Conservation (phyloP, 2,797 vertebrate species). For the Crypturellus tataupa region DNA sequence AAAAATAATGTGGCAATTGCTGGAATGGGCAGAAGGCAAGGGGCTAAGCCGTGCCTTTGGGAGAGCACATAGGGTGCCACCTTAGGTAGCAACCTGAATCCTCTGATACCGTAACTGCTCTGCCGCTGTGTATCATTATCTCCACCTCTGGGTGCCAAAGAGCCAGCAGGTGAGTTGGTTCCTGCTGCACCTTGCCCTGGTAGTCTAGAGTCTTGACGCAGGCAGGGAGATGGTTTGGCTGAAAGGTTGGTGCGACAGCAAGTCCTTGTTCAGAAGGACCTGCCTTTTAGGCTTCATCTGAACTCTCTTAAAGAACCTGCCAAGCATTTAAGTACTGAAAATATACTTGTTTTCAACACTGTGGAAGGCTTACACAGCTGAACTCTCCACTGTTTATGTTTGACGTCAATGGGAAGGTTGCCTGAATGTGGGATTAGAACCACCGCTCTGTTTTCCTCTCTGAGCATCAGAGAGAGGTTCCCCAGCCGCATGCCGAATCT, state of each 20-base stretch:
- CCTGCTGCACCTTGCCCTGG: neutral
- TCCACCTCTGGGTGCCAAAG: neutral
- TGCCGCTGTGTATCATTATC: rapidly evolving
- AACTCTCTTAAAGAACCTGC: conserved; percentile 12
- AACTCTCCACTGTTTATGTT: conserved; percentile 40
- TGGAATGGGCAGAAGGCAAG: neutral
- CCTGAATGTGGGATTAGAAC: conserved; percentile 31
- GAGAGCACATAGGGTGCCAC: neutral
- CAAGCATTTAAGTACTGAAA: conserved; percentile 28
- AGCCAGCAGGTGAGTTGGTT: neutral
- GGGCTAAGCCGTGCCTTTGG: neutral
- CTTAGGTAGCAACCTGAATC: no score
- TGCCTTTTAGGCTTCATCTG: neutral
- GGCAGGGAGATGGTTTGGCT: rapidly evolving
- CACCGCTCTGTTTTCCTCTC: neutral
- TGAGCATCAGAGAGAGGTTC: rapidly evolving
- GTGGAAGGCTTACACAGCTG: conserved; percentile 50
- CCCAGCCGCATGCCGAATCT: rapidly evolving
- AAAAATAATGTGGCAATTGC: neutral
- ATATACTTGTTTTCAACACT: conserved; percentile 17
- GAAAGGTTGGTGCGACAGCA: neutral
- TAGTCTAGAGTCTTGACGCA: rapidly evolving
- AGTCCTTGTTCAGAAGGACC: neutral
- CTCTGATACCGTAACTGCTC: neutral
- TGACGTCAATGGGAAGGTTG: conserved; percentile 33